phyloP scores from a whole-genome alignment of 2,888 invertebrate genomes.

The Sceliomorpha sp. region DNA sequence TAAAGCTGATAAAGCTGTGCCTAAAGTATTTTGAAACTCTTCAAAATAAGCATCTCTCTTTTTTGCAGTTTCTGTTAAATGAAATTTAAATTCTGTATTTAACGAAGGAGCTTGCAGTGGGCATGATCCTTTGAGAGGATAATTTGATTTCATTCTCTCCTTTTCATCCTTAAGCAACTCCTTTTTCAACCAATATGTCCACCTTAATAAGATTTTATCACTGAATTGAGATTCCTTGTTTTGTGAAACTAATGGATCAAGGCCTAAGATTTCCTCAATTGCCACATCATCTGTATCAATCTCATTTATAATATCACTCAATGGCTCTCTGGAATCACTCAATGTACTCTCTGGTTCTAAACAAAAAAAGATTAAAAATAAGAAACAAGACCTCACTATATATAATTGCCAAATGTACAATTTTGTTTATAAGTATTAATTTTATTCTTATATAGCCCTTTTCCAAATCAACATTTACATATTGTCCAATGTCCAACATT shows the following conservation, averaged over 20 bases:
- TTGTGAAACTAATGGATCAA: not conserved
- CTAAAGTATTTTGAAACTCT: not conserved
- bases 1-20: not conserved
- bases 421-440: too few species aligned
- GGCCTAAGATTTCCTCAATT: not conserved
- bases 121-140: not conserved
- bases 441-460: too few species aligned
- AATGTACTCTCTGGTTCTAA: not conserved
- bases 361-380: not conserved
- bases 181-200: not conserved
- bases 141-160: not conserved
- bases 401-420: not conserved
- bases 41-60: constrained; percentile 1
- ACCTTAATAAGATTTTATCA: not conserved
- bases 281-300: not conserved
- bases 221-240: not conserved
- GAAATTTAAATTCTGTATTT: constrained; percentile 4
- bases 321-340: not conserved
- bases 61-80: constrained; percentile 2
- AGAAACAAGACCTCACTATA: not conserved
- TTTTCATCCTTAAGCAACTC: not conserved
- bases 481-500: too few species aligned
- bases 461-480: too few species aligned
- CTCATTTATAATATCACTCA: not conserved
- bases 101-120: not conserved